phyloP scores from a whole-genome alignment of 2,888 invertebrate genomes.

The Phasia obesa region DNA sequence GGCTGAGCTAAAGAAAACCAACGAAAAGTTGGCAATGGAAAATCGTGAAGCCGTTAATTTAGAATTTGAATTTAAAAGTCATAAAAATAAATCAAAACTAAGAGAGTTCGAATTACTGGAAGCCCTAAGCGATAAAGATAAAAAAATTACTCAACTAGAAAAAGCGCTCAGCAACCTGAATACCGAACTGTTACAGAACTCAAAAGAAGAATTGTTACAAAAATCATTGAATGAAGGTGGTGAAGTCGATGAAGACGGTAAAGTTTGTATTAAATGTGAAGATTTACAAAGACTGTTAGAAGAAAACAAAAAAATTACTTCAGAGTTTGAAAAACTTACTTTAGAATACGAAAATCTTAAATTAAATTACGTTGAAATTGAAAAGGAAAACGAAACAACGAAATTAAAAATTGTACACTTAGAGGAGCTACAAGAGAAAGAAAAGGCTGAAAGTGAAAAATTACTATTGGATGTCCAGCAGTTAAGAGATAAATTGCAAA shows the following conservation, averaged over 20 bases:
- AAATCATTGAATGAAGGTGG: constrained; percentile 69
- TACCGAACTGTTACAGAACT: constrained; percentile 74
- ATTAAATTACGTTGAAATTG: constrained; percentile 59
- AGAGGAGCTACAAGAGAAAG: constrained; percentile 60
- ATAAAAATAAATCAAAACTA: constrained; percentile 83
- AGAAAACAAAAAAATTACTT: constrained; percentile 71
- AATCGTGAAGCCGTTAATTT: constrained; percentile 77
- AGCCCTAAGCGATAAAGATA: constrained; percentile 82
- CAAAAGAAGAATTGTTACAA: constrained; percentile 76
- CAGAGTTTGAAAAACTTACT: constrained; percentile 70
- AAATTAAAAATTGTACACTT: constrained; percentile 62
- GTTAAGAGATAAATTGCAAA: constrained; percentile 73
- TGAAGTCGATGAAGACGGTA: constrained; percentile 45
- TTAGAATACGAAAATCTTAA: constrained; percentile 69
- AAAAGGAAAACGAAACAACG: constrained; percentile 55
- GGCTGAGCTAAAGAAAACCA: constrained; percentile 73
- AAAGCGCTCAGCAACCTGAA: constrained; percentile 73
- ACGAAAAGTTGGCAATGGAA: constrained; percentile 76
- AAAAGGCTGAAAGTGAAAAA: constrained; percentile 73
- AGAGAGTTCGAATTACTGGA: constrained; percentile 85
- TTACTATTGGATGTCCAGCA: constrained; percentile 73
- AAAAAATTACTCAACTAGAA: constrained; percentile 73
- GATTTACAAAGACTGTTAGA: constrained; percentile 74
- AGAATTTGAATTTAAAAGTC: constrained; percentile 84
- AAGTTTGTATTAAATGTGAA: constrained; percentile 75